Percentiles rank a stretch among this genome's conserved stretches.
phyloP scores from a whole-genome alignment of 2,797 vertebrate genomes.

The Pteropus rufus region DNA sequence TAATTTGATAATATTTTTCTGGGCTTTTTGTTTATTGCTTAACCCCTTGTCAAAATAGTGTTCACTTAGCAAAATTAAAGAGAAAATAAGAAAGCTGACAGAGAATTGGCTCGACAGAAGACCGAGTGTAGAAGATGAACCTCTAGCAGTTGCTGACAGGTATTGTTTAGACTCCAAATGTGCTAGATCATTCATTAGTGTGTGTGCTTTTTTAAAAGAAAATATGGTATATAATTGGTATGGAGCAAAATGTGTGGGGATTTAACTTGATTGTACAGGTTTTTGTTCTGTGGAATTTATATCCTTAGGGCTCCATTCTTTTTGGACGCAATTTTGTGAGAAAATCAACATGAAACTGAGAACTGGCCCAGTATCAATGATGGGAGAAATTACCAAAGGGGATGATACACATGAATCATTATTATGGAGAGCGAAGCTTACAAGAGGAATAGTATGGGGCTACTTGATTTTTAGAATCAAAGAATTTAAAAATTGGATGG shows the following conservation, averaged over 20 bases:
- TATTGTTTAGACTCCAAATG: conserved; percentile 37
- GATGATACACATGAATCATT: background rate
- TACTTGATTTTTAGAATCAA: background rate
- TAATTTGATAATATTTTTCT: conserved; percentile 54
- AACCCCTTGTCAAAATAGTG: conserved; percentile 60
- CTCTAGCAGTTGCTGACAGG: background rate
- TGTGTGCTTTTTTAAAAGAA: background rate
- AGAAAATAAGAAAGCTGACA: conserved; percentile 46
- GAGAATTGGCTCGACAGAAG: background rate
- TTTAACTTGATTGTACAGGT: conserved; percentile 14
- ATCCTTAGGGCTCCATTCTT: background rate
- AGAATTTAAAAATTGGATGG: background rate
- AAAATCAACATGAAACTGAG: background rate
- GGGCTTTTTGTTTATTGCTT: conserved; percentile 54
- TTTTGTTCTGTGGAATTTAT: conserved; percentile 25
- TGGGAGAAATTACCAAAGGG: background rate
- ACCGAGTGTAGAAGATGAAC: background rate
- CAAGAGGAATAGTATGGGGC: background rate
- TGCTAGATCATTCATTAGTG: background rate
- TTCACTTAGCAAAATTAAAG: conserved; percentile 58
- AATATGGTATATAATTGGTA: background rate
- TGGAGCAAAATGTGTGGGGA: background rate
- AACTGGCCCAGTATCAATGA: background rate
- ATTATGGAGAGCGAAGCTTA: background rate
- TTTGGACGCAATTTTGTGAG: conserved; percentile 34